Conservation (phyloP, 2,888 invertebrate genomes). For the Meteorus colon region DNA sequence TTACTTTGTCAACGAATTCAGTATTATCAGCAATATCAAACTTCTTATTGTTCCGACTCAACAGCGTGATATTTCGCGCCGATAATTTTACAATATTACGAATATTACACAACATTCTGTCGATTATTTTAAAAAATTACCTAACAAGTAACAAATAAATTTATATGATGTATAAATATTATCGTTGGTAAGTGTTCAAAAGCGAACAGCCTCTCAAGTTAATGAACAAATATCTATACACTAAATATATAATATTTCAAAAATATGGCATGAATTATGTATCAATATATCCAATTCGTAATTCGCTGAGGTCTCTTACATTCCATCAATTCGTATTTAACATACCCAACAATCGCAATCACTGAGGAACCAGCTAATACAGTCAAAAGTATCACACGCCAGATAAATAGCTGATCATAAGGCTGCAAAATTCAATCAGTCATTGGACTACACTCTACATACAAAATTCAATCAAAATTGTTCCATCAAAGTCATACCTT, state of each 20-base stretch:
- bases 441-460: constrained; percentile 55
- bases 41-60: constrained; percentile 61
- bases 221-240: constrained; percentile 14
- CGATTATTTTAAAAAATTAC: constrained; percentile 46
- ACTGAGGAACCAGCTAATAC: constrained; percentile 73
- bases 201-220: constrained; percentile 28
- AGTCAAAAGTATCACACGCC: constrained; percentile 73
- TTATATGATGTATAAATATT: not conserved
- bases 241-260: constrained; percentile 20
- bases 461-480: constrained; percentile 63
- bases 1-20: constrained; percentile 87
- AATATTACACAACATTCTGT: constrained; percentile 67
- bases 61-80: constrained; percentile 61
- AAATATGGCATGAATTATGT: constrained; percentile 2
- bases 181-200: constrained; percentile 11
- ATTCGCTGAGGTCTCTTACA: constrained; percentile 73
- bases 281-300: constrained; percentile 67
- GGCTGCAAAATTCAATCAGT: constrained; percentile 71
- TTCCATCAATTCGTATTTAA: constrained; percentile 75
- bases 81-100: constrained; percentile 54
- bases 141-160: not conserved
- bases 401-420: constrained; percentile 75
- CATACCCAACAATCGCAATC: constrained; percentile 73
- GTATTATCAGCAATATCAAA: constrained; percentile 81
- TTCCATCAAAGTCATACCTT: constrained; percentile 72